phyloP scores from a whole-genome alignment of 2,797 vertebrate genomes.

The Pangasius krempfi region DNA sequence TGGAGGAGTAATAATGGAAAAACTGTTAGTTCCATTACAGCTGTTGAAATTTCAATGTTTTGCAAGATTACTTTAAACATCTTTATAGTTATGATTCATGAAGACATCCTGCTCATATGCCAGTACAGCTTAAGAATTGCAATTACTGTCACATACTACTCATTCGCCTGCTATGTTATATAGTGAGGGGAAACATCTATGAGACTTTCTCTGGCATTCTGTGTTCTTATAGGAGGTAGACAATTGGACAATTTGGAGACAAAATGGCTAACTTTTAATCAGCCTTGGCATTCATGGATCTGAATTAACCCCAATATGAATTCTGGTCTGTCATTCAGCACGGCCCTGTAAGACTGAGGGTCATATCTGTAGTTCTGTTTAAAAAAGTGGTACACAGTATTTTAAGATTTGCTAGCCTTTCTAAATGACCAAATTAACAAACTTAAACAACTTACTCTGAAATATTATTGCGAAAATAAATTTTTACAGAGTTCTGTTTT shows the following conservation, averaged over 20 bases:
- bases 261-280: background rate
- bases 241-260: background rate
- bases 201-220: background rate
- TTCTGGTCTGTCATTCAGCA: background rate
- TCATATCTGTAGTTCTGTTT: background rate
- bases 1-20: slow-evolving; percentile 22
- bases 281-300: background rate
- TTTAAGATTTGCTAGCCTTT: background rate
- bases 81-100: slow-evolving; percentile 23
- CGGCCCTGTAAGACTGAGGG: background rate
- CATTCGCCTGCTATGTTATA: background rate
- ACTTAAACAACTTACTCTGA: background rate
- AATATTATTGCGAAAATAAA: slow-evolving; percentile 7
- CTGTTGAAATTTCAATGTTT: slow-evolving; percentile 15
- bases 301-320: background rate
- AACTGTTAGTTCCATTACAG: slow-evolving; percentile 28
- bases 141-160: background rate
- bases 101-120: slow-evolving; percentile 1
- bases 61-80: slow-evolving; percentile 7
- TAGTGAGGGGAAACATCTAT: background rate
- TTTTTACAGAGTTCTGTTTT: background rate
- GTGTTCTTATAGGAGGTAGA: background rate
- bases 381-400: background rate
- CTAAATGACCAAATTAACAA: background rate
- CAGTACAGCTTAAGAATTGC: background rate